These are phyloP conservation scores for Pollimyrus isidori DNA, from an alignment of 2,113 vertebrate genomes.

Conservation along the genomic window DNA sequence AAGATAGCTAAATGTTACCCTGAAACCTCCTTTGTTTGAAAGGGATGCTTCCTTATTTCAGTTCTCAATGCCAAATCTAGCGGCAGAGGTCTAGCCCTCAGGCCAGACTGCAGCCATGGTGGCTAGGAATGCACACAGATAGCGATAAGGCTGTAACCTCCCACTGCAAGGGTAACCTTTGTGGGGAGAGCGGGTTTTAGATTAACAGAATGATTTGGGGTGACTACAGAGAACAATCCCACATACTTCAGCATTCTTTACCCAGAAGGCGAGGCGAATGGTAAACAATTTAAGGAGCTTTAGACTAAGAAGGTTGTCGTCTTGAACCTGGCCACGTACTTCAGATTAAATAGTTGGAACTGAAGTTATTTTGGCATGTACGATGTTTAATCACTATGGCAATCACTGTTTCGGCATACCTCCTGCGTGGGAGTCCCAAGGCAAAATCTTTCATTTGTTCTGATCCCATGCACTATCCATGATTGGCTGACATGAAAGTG, in stretches of 20 bases:
- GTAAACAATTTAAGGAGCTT: background rate
- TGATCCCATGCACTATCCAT: too few species aligned
- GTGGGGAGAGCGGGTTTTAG: background rate
- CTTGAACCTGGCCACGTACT: background rate
- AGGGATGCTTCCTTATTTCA: background rate
- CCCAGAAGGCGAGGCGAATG: background rate
- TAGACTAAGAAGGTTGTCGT: background rate
- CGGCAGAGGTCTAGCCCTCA: background rate
- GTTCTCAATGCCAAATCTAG: background rate
- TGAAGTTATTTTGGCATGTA: background rate
- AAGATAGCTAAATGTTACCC: background rate
- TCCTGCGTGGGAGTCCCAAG: background rate
- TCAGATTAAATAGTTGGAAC: background rate
- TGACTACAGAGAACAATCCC: background rate
- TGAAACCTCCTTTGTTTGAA: background rate
- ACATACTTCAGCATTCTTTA: background rate
- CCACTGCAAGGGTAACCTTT: background rate
- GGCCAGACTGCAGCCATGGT: background rate
- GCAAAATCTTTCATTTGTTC: too few species aligned
- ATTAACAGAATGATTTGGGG: slow-evolving; percentile 8
- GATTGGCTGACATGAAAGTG: background rate
- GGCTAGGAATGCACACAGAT: background rate
- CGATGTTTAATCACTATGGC: background rate
- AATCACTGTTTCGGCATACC: background rate
- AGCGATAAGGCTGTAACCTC: background rate